A percentile compares a stretch with the other conserved stretches of the same genome.
phyloP scores from a whole-genome alignment of 2,113 vertebrate genomes.

The Oxygymnocypris stewartii region DNA sequence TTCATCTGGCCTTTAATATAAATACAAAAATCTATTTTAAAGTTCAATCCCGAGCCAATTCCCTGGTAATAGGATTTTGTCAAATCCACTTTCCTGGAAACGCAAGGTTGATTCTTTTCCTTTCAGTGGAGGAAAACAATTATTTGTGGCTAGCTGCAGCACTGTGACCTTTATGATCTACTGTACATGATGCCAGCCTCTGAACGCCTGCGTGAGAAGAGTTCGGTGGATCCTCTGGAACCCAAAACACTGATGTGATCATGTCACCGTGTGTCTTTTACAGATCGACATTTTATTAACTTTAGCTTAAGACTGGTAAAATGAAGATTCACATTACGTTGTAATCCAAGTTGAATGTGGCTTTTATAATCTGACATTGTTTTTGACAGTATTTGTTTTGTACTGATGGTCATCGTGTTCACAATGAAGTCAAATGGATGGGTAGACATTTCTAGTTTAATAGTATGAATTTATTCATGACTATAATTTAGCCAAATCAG shows the following conservation, averaged over 20 bases:
- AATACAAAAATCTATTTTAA: slow-evolving; percentile 38
- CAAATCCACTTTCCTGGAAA: slow-evolving; percentile 15
- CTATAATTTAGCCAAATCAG: no score
- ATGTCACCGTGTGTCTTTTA: background rate
- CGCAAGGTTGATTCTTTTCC: background rate
- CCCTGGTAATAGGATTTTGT: slow-evolving; percentile 26
- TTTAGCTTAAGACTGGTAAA: background rate
- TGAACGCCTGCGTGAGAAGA: background rate
- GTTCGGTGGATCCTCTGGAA: background rate
- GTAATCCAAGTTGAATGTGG: background rate
- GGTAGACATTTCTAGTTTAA: background rate
- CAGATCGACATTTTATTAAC: background rate
- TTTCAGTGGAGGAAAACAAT: background rate
- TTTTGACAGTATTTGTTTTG: no score
- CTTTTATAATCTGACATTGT: background rate
- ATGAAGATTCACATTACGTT: background rate
- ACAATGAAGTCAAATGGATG: background rate
- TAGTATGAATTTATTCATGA: no score
- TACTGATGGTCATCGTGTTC: no score
- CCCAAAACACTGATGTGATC: background rate
- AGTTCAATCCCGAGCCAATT: slow-evolving; percentile 38
- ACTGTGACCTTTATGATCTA: background rate
- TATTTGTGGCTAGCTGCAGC: background rate
- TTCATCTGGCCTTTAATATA: background rate
- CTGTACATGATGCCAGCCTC: background rate